Base-by-base conservation (phyloP, 1,140 invertebrate genomes). In the Cydia strobilella region DNA sequence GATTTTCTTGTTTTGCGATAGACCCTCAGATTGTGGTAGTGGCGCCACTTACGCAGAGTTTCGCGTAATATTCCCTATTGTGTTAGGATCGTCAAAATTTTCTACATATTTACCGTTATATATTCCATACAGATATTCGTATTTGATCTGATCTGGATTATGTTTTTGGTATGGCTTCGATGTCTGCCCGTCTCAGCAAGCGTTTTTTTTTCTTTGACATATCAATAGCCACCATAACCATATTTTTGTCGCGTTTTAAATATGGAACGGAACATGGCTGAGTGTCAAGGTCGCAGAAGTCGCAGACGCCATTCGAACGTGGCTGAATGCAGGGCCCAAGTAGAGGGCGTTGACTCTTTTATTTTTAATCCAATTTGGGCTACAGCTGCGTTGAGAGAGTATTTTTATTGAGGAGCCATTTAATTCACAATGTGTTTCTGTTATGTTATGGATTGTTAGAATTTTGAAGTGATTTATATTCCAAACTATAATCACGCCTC, bases 211-310 rank as follows among this genome's bases (percentile, higher is more conserved):
- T n/a, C n/a, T 54, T n/a, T 18, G n/a, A 7, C 51, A 18, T 54
- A 13, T 54, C 5, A 15, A 59, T 23, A 10, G 54, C 20, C 20
- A 23, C 20, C 54, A 59, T 23, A 59, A 23, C 51, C 6, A 54
- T 54, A 12, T 59, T 59, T 23, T 23, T 23, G 20, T 65, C 25
- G 23, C 27, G 9, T 69, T 69, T 69, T 69, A 42, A 69, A 69
- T 20, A 69, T 39, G 35, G 31, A 69, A 69, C 65, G 65, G 65
- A 75, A 20, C 73, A 59, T 51, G 78, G 45, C 39, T 15, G 65
- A 65, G 79, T 86, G 85, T 86, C 85, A 87, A 87, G 85, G 85
- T 85, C 84, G 82, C 72, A 78, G 75, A 87, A 84, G 85, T 85
- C 84, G 82, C 72, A 78, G 75, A 76, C 79, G 66, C 65, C 74